Base-by-base conservation (phyloP, 2,888 invertebrate species). In the Phalera bucephala region DNA sequence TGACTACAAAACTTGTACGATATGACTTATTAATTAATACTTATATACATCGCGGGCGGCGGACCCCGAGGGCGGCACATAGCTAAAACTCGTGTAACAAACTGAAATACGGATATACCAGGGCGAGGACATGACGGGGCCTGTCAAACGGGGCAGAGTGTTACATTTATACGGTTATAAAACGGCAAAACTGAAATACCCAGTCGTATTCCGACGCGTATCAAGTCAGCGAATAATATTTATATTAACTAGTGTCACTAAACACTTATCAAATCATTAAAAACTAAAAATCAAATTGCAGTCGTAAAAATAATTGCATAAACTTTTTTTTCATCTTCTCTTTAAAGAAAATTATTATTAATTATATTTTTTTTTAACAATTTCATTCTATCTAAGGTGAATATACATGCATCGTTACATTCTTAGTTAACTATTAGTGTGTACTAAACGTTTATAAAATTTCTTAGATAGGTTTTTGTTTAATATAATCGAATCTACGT, bases 401-500 rank as follows among this genome's bases (percentile, higher is more conserved):
- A 75, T 79, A 82, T 67, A 80, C 74, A 80, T 70, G 72, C 78
- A 72, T 66, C 41, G 52, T 68, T 76, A 80, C 68, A 77, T 70
- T 62, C 64, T 73, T 70, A 74, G 60, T 58, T 69, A 73, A 56
- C 60, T 65, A 72, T 77, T 72, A 78, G 71, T 74, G 78, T 78
- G 76, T 76, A 78, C 80, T 82, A 80, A 72, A 71, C 67, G 65
- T 75, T 76, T 76, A 80, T 80, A 83, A 84, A 81, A 81, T 67
- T 74, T 69, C 63, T 54, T 58, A 58, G 43, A 66, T 72, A 73
- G 45, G 49, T 60, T 51, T 62, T 61, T 58, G 65, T 68, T 72
- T 77, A 74, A 69, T 70, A 76, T 71, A 66, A 42, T 73, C 64
- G 66, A 71, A 74, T 66, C 78, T 84, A 85, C 59, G 61, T 50